Percentiles rank a stretch among this genome's conserved stretches.
phyloP scores from a whole-genome alignment of 1,140 invertebrate species.

The Conopomorpha cramerella region DNA sequence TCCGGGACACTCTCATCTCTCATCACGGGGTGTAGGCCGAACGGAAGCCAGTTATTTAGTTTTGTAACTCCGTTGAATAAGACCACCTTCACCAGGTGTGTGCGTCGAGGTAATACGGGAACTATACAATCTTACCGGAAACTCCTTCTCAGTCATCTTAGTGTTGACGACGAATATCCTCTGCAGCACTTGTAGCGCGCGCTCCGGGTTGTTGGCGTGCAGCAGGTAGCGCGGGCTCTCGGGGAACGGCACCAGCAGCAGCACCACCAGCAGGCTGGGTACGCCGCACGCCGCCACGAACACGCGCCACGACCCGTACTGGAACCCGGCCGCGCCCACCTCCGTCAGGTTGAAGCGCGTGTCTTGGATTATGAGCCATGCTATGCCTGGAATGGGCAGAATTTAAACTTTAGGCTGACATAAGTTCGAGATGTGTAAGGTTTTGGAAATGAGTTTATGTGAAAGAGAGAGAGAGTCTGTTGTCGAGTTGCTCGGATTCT shows the following conservation, averaged over 20 bases:
- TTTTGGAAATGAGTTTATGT: too few relatives aligned
- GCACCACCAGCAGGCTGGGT: slow-evolving; percentile 68
- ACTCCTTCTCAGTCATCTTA: slow-evolving; percentile 43
- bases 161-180: slow-evolving; percentile 62
- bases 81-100: too few relatives aligned
- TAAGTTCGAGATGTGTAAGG: slow-evolving; percentile 1
- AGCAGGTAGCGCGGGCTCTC: slow-evolving; percentile 73
- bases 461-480: too few relatives aligned
- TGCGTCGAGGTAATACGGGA: too few relatives aligned
- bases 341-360: slow-evolving; percentile 28
- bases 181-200: slow-evolving; percentile 57
- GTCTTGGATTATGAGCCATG: slow-evolving; percentile 57
- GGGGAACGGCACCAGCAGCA: slow-evolving; percentile 71
- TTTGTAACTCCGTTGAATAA: too few relatives aligned
- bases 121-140: slow-evolving; percentile 63
- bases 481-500: too few relatives aligned
- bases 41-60: too few relatives aligned
- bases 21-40: too few relatives aligned
- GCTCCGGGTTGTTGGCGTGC: slow-evolving; percentile 50
- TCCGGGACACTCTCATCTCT: too few relatives aligned
- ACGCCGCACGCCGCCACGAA: slow-evolving; percentile 71
- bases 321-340: slow-evolving; percentile 26
- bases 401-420: slow-evolving; percentile 3
- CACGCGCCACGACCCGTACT: slow-evolving; percentile 73
- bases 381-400: slow-evolving; percentile 44